These are phyloP conservation scores for Pantelozetes paolii DNA, from an alignment of 2,888 invertebrate species.

Conservation along the genomic window DNA sequence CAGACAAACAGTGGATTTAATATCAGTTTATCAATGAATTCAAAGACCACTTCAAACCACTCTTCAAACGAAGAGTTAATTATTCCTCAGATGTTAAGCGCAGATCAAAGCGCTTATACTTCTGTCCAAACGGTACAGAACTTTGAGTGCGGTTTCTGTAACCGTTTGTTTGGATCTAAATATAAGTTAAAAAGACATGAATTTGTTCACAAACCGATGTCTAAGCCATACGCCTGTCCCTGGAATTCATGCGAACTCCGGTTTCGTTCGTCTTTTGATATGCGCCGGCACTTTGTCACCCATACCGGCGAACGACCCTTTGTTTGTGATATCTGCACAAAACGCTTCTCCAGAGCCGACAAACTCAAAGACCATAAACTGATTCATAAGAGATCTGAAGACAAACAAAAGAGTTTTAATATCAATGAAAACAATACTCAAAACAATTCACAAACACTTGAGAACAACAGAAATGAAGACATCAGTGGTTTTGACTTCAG, in stretches of 20 bases:
- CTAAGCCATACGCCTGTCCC: background rate
- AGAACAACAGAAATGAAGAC: too few relatives aligned
- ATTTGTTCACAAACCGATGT: background rate
- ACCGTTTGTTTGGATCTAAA: background rate
- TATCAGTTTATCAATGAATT: background rate
- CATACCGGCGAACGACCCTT: constrained; percentile 21
- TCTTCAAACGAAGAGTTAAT: background rate
- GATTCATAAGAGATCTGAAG: background rate
- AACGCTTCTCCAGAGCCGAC: constrained; percentile 14
- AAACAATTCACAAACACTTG: too few relatives aligned
- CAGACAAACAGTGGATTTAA: background rate
- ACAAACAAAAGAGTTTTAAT: background rate
- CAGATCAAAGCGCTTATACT: background rate
- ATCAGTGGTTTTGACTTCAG: too few relatives aligned
- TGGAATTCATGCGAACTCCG: background rate
- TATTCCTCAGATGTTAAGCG: background rate
- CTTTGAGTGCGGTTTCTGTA: background rate
- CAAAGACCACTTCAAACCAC: too few relatives aligned
- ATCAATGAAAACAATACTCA: background rate
- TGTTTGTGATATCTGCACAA: background rate
- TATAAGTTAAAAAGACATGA: constrained; percentile 4
- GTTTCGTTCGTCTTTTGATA: background rate
- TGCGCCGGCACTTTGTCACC: background rate
- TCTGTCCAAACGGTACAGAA: background rate
- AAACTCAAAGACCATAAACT: background rate